Percentiles rank a stretch among this genome's conserved stretches.
Conservation (phyloP, 2,888 invertebrate genomes). For the Tetragonisca angustula region DNA sequence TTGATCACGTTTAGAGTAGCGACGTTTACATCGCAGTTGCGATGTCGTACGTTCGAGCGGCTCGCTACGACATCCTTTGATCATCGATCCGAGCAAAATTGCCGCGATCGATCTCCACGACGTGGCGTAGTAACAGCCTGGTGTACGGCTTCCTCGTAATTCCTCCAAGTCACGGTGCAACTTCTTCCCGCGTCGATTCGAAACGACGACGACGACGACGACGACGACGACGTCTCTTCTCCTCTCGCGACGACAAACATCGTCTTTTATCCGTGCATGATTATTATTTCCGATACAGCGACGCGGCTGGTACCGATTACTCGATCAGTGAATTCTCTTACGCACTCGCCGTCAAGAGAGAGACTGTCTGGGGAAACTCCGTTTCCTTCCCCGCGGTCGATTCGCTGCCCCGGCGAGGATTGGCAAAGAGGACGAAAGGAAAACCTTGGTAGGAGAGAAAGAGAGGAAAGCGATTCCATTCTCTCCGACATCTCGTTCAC, state of each 20-base stretch:
- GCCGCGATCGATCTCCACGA: constrained; percentile 15
- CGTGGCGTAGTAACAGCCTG: not conserved
- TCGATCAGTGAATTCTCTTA: constrained; percentile 1
- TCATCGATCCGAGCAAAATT: constrained; percentile 21
- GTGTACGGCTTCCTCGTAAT: constrained; percentile 8
- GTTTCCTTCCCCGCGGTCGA: constrained; percentile 26
- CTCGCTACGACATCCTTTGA: constrained; percentile 19
- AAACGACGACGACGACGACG: not conserved
- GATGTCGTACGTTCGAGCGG: not conserved
- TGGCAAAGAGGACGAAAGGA: constrained; percentile 3
- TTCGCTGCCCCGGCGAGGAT: constrained; percentile 7
- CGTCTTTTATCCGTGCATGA: not conserved
- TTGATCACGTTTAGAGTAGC: not conserved
- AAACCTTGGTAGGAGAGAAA: not conserved
- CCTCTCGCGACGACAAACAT: not conserved
- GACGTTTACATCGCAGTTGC: not conserved
- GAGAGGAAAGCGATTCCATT: constrained; percentile 17
- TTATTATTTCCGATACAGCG: not conserved
- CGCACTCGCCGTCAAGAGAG: not conserved
- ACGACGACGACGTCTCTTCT: too few species aligned
- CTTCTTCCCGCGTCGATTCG: not conserved
- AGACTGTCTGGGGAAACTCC: not conserved
- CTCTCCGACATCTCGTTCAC: constrained; percentile 60
- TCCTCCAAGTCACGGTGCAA: not conserved
- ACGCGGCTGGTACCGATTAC: not conserved